Base-by-base conservation (phyloP, 2,797 vertebrate genomes). In the Gallinago nigripennis region DNA sequence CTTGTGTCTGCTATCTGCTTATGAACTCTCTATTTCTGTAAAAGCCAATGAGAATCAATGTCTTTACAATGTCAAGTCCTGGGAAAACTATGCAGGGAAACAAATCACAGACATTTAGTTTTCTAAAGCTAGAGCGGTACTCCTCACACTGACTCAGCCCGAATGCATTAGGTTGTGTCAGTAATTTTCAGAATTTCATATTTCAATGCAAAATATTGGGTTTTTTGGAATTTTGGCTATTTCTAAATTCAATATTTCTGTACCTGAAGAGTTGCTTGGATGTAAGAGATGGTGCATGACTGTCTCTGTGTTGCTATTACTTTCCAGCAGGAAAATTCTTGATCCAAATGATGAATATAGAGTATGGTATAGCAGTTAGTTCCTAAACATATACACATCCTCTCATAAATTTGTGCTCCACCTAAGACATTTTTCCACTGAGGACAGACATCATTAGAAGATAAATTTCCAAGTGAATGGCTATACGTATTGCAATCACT, bases 401-500 rank as follows among this genome's bases (percentile, higher is more conserved):
- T 86, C 79, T 84, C 61, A 75, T 61, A 78, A 86, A 58, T 88
- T 60, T 82, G 14, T 92, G 30, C 30, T 75, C 72, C 51, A 27
- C 27, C 48, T 39, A 16, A 50, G 37, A 84, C 17, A 35, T 43
- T 78, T 94, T 91, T 86, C 23, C 28, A 46, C 31, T 88, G 63
- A 70, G 58, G 70, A 80, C 2, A 84, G 53, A 73, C 0, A 0
- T 43, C 63, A 33, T 83, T 69, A 65, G 8, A 92, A 92, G 51
- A 61, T 14, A 86, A 60, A 90, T 86, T 92, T 92, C 58, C 73
- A 66, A 61, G 90, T 88, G 83, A 95, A 86, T 71, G 64, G 77
- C 27, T 50, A 90, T 71, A 64, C 9, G 25, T 64, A 91, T 86
- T 90, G 33, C 63, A 90, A 37, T 82, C 33, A 53, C 28, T 79